These are phyloP conservation scores for Leptinotarsa undecemlineata DNA, from an alignment of 1,140 invertebrate species.

Conservation along the genomic window DNA sequence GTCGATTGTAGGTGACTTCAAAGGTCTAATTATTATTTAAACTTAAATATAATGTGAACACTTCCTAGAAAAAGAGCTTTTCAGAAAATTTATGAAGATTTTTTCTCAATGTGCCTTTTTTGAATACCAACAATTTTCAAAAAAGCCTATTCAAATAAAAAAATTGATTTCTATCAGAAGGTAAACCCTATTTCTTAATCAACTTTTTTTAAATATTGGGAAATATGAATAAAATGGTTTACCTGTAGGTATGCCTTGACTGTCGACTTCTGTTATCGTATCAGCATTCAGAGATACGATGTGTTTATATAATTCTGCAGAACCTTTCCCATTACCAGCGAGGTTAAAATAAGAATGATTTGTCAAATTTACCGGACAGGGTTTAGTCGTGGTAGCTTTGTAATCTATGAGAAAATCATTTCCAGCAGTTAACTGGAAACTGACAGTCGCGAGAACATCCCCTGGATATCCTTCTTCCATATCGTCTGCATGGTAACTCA, in stretches of 20 bases:
- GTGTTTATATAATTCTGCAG: conserved; percentile 72
- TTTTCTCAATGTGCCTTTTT: too few relatives aligned
- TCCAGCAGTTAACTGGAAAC: conserved; percentile 72
- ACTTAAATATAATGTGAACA: too few relatives aligned
- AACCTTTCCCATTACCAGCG: conserved; percentile 71
- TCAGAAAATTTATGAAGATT: too few relatives aligned
- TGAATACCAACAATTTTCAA: too few relatives aligned
- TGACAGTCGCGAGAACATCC: conserved; percentile 67
- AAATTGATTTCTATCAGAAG: too few relatives aligned
- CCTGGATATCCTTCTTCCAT: conserved; percentile 90
- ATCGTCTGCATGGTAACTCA: conserved; percentile 59
- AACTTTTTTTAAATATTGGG: too few relatives aligned
- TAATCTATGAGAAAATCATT: conserved; percentile 75
- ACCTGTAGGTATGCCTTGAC: conserved; percentile 82
- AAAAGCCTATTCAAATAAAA: too few relatives aligned
- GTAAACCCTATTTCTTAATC: too few relatives aligned
- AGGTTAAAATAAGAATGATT: conserved; percentile 96
- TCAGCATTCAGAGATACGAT: conserved; percentile 74
- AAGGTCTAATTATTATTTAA: too few relatives aligned
- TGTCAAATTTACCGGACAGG: conserved; percentile 86
- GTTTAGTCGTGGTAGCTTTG: conserved; percentile 71
- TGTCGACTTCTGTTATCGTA: conserved; percentile 74
- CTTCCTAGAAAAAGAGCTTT: too few relatives aligned
- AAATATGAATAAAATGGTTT: background rate
- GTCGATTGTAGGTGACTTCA: too few relatives aligned